A percentile compares a stretch with the other conserved stretches of the same genome.
phyloP scores from a whole-genome alignment of 2,797 vertebrate species.

The Sebastes oblongus region DNA sequence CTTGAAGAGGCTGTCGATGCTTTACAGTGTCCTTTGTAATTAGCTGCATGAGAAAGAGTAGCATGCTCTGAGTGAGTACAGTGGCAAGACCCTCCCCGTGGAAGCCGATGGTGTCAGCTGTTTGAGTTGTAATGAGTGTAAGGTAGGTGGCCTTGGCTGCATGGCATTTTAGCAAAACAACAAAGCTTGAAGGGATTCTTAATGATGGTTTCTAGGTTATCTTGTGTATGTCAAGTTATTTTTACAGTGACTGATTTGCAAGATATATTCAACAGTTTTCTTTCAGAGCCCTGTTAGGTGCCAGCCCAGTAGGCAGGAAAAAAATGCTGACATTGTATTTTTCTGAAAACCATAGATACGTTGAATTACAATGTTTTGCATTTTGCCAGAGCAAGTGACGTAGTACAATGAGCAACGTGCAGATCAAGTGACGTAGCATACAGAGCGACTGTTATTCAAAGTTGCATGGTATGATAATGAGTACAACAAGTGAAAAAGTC shows the following conservation, averaged over 20 bases:
- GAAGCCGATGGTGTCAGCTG: constrained; percentile 22
- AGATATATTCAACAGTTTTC: not conserved
- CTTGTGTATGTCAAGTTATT: not conserved
- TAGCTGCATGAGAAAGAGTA: constrained; percentile 55
- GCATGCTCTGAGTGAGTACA: constrained; percentile 50
- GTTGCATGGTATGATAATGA: not conserved
- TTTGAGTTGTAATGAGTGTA: constrained; percentile 15
- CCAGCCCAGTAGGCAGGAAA: not conserved
- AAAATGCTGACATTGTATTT: not conserved
- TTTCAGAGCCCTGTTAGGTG: not conserved
- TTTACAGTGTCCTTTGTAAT: constrained; percentile 37
- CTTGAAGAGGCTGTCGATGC: constrained; percentile 32
- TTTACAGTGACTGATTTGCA: not conserved
- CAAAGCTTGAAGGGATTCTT: constrained; percentile 7
- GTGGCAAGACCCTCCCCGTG: constrained; percentile 6
- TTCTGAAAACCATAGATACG: not conserved
- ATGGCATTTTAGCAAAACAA: constrained; percentile 42
- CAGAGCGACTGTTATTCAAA: not conserved
- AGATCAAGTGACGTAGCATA: not conserved
- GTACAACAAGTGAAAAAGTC: not conserved
- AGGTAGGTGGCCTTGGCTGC: constrained; percentile 51
- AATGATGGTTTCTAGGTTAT: not conserved
- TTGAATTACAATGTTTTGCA: not conserved
- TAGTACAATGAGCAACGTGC: not conserved
- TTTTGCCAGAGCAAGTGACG: not conserved